phyloP scores from a whole-genome alignment of 2,797 vertebrate genomes.

The Brotula barbata region DNA sequence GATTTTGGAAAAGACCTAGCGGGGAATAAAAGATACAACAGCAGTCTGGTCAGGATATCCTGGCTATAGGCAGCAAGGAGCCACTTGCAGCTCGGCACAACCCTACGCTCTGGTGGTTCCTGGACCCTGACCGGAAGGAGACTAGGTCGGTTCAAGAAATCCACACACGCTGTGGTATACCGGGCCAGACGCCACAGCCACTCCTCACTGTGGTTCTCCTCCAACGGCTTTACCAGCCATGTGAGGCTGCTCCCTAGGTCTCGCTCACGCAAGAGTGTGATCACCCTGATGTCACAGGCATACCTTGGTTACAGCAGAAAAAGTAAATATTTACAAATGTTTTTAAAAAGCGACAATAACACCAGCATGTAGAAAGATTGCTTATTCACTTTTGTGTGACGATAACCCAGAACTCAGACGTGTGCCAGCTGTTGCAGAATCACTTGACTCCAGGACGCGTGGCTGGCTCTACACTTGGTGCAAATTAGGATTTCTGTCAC shows the following conservation, averaged over 20 bases:
- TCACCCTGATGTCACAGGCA: slow-evolving; percentile 33
- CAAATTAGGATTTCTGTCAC: slow-evolving; percentile 23
- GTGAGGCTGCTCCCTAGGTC: slow-evolving; percentile 30
- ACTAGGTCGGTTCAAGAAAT: background rate
- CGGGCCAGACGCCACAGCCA: slow-evolving; percentile 7
- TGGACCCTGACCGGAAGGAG: background rate
- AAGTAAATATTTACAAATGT: background rate
- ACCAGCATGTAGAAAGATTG: no score
- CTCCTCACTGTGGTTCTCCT: slow-evolving; percentile 26
- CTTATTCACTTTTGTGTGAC: slow-evolving; percentile 1
- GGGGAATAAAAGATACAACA: slow-evolving; percentile 20
- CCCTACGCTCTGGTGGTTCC: slow-evolving; percentile 13
- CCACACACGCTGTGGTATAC: slow-evolving; percentile 18
- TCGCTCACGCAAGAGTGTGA: slow-evolving; percentile 14
- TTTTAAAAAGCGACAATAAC: no score
- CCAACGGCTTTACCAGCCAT: slow-evolving; percentile 12
- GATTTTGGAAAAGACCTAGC: slow-evolving; percentile 4
- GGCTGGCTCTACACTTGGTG: slow-evolving; percentile 13
- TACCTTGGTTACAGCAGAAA: slow-evolving; percentile 28
- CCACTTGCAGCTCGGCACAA: slow-evolving; percentile 26
- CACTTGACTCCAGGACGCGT: slow-evolving; percentile 12
- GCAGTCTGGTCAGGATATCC: slow-evolving; percentile 31
- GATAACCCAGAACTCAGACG: slow-evolving; percentile 1
- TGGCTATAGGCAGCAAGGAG: slow-evolving; percentile 25
- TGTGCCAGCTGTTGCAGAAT: slow-evolving; percentile 7